Evolutionary conservation across 2,797 vertebrate species (phyloP).

Genomic region (Sylvia borin): DNA sequence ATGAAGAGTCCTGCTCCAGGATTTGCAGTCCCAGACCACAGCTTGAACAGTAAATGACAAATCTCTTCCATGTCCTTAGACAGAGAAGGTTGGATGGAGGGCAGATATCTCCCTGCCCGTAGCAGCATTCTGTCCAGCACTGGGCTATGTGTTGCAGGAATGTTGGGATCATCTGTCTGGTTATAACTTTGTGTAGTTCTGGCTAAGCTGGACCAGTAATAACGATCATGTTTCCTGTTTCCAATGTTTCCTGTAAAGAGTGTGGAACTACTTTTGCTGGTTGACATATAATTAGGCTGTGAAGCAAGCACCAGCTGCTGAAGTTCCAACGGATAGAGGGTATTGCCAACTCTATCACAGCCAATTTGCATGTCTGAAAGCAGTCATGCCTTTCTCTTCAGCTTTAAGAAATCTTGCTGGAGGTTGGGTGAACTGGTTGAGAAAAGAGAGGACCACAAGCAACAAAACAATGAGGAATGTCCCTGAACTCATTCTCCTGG

Average conservation of each 20-base stretch:
- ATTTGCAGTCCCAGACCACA: not conserved
- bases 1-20: not conserved
- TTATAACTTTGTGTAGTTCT: not conserved
- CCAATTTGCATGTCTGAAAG: not conserved
- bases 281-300: not conserved
- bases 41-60: not conserved
- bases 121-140: not conserved
- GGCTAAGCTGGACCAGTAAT: not conserved
- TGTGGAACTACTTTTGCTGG: not conserved
- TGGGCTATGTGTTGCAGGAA: fast-evolving
- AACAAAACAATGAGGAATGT: not conserved
- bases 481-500: not conserved
- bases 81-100: not conserved
- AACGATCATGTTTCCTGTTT: not conserved
- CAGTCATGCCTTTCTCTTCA: not conserved
- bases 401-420: not conserved
- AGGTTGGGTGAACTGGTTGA: not conserved
- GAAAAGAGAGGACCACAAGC: not conserved
- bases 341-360: not conserved
- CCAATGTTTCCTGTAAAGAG: not conserved
- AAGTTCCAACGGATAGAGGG: not conserved
- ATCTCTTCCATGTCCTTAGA: fast-evolving
- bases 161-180: fast-evolving
- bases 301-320: not conserved
- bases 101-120: fast-evolving